phyloP scores from a whole-genome alignment of 64 coral and sea anemone species.

The Anthopleura sola region DNA sequence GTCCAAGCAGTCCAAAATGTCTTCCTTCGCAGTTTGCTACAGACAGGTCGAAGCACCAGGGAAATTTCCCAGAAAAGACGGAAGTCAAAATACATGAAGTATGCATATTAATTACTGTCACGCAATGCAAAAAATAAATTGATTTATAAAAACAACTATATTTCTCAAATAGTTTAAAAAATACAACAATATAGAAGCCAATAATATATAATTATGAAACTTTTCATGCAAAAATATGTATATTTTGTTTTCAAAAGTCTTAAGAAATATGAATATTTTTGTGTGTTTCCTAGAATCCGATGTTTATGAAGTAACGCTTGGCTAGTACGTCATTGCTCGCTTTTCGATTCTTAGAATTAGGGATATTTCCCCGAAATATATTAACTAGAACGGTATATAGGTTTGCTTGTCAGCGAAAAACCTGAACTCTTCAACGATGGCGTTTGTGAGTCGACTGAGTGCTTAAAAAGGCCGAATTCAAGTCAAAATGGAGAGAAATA shows the following conservation, averaged over 20 bases:
- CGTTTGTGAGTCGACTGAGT: no score
- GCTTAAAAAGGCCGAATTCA: no score
- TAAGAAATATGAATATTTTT: no score
- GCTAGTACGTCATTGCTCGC: neutral
- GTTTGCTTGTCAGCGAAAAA: neutral
- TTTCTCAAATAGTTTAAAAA: no score
- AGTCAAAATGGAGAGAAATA: neutral
- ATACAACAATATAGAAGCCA: no score
- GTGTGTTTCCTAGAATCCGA: neutral
- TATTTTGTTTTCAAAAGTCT: no score
- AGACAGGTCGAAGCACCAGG: neutral
- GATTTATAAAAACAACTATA: neutral
- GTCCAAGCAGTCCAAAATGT: neutral
- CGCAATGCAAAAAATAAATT: neutral
- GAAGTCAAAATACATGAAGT: neutral
- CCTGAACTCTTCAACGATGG: neutral
- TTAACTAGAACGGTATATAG: neutral
- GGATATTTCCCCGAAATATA: neutral
- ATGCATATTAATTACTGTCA: neutral
- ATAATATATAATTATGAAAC: no score
- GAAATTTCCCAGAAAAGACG: conserved; percentile 3
- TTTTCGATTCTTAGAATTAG: neutral
- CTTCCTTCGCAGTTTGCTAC: conserved; percentile 7
- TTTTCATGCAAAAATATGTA: no score
- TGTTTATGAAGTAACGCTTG: neutral